Percentiles rank a stretch among this genome's conserved stretches.
phyloP scores from a whole-genome alignment of 2,888 invertebrate species.

The Hydrotaea diabolus region DNA sequence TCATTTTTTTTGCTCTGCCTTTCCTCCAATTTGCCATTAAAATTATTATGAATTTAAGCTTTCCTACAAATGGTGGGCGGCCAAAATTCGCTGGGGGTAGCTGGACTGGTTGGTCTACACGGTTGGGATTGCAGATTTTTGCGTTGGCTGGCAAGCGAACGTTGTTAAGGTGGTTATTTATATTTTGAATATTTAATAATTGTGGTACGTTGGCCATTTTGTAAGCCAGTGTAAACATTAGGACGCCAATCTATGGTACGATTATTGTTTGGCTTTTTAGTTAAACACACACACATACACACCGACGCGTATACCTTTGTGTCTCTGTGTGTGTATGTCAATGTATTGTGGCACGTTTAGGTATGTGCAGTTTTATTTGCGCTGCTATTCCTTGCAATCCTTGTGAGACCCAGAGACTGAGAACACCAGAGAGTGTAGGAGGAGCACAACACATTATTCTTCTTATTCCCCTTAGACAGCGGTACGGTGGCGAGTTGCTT shows the following conservation, averaged over 20 bases:
- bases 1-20: conserved; percentile 17
- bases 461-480: conserved; percentile 45
- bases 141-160: too few relatives aligned
- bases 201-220: conserved; percentile 22
- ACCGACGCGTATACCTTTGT: conserved; percentile 36
- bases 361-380: conserved; percentile 41
- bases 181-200: conserved; percentile 46
- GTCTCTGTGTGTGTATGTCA: conserved; percentile 29
- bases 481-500: not conserved
- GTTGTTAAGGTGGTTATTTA: conserved; percentile 48
- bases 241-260: not conserved
- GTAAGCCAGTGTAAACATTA: conserved; percentile 12
- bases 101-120: too few relatives aligned
- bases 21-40: not conserved
- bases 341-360: conserved; percentile 22
- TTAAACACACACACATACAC: conserved; percentile 20
- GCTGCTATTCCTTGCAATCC: not conserved
- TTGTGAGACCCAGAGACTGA: too few relatives aligned
- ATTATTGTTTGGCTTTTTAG: conserved; percentile 15
- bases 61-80: conserved; percentile 24
- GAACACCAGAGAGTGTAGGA: too few relatives aligned
- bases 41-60: conserved; percentile 39
- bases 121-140: not conserved
- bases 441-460: too few relatives aligned
- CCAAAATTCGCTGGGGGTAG: too few relatives aligned